Evolutionary conservation across 2,888 invertebrate species (phyloP).

Genomic region (Lasioglossum pauxillum): DNA sequence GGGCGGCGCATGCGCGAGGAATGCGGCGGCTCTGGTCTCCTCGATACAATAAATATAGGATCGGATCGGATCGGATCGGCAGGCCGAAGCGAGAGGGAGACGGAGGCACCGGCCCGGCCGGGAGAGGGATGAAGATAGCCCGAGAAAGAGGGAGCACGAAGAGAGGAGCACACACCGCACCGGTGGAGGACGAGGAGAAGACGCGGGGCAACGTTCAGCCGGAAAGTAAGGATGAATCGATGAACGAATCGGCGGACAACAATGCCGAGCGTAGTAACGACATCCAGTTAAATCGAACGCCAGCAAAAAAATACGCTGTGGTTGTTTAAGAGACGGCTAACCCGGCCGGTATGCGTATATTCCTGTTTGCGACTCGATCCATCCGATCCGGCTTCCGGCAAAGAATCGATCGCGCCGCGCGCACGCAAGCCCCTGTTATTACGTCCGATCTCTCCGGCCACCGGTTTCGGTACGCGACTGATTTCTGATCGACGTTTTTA

Average conservation of each 20-base stretch:
- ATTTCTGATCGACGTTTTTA: slow-evolving; percentile 26
- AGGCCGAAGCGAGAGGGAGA: slow-evolving; percentile 58
- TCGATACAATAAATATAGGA: slow-evolving; percentile 83
- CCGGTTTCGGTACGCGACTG: slow-evolving; percentile 27
- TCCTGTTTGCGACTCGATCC: slow-evolving; percentile 23
- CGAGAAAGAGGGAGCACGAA: slow-evolving; percentile 7
- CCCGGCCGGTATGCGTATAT: slow-evolving; percentile 38
- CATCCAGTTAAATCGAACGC: slow-evolving; percentile 80
- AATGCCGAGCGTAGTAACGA: slow-evolving; percentile 81
- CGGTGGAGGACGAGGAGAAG: slow-evolving; percentile 44
- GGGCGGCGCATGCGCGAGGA: slow-evolving; percentile 82
- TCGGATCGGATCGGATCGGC: slow-evolving; percentile 74
- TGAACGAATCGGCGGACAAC: slow-evolving; percentile 78
- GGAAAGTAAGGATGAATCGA: slow-evolving; percentile 73
- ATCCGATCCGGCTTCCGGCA: slow-evolving; percentile 52
- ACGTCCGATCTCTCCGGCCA: slow-evolving; percentile 20
- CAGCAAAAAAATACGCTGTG: slow-evolving; percentile 64
- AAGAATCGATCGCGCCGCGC: slow-evolving; percentile 32
- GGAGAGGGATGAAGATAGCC: slow-evolving; percentile 54
- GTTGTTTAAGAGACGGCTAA: slow-evolving; percentile 65
- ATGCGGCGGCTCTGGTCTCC: slow-evolving; percentile 78
- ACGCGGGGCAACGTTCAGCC: slow-evolving; percentile 45
- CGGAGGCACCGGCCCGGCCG: slow-evolving; percentile 31
- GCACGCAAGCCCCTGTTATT: slow-evolving; percentile 32
- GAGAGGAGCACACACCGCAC: not conserved